Conservation (phyloP, 2,797 vertebrate genomes). For the Hydrolagus colliei region DNA sequence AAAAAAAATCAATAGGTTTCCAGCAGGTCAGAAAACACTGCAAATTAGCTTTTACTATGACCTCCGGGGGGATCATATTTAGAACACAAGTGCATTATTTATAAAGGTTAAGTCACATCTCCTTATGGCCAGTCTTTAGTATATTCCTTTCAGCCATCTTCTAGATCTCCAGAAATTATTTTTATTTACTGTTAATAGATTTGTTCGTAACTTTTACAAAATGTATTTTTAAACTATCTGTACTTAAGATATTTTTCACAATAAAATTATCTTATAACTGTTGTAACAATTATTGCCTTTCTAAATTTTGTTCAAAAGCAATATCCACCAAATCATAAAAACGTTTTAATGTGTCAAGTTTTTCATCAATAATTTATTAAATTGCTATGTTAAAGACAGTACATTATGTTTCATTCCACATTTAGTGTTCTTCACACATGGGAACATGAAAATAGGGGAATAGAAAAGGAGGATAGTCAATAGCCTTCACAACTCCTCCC, state of each 20-base stretch:
- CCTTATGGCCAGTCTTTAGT: not conserved
- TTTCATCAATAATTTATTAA: not conserved
- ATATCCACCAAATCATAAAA: not conserved
- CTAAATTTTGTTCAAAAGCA: not conserved
- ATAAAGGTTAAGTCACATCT: constrained; percentile 27
- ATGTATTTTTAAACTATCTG: not conserved
- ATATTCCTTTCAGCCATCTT: constrained; percentile 2
- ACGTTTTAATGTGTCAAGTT: not conserved
- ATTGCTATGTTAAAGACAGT: not conserved
- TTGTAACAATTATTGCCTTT: not conserved
- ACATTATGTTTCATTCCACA: not conserved
- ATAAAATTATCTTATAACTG: not conserved
- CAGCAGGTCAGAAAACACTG: constrained; percentile 19
- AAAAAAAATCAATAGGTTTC: constrained; percentile 25
- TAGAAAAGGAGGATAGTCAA: no score
- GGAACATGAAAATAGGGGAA: no score
- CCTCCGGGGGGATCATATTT: constrained; percentile 26
- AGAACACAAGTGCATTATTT: constrained; percentile 17
- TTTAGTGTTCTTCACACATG: no score
- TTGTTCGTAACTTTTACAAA: no score
- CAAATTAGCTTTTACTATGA: constrained; percentile 25
- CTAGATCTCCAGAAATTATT: not conserved
- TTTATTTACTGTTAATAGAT: not conserved
- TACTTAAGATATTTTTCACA: not conserved
- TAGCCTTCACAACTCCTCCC: no score